Conservation (phyloP, 2,888 invertebrate genomes). For the Trachelus iudaicus region DNA sequence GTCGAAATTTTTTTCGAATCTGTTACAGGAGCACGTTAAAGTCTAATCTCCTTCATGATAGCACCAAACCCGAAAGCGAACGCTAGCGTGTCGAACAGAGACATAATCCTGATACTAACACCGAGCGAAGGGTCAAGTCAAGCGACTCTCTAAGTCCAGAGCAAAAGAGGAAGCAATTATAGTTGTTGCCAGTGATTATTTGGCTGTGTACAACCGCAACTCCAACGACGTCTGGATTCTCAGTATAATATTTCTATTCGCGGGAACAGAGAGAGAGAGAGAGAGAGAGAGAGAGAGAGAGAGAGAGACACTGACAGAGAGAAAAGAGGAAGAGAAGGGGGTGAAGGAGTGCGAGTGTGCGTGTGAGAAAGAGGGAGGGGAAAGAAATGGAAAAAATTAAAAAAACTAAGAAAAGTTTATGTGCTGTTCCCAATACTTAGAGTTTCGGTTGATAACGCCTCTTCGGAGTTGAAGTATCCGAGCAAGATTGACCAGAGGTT, state of each 20-base stretch:
- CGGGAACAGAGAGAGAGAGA: too few species aligned
- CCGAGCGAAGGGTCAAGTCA: constrained; percentile 42
- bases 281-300: too few species aligned
- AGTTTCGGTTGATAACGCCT: constrained; percentile 48
- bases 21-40: constrained; percentile 63
- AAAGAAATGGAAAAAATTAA: constrained; percentile 5
- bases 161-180: constrained; percentile 36
- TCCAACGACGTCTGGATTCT: too few species aligned
- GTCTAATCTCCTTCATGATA: constrained; percentile 51
- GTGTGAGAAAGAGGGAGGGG: constrained; percentile 5
- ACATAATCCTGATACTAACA: constrained; percentile 17
- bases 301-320: too few species aligned
- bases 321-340: too few species aligned
- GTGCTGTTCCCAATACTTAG: constrained; percentile 41
- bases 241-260: too few species aligned
- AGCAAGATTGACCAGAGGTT: constrained; percentile 34
- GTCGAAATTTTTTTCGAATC: constrained; percentile 37
- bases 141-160: constrained; percentile 49
- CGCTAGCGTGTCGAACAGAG: constrained; percentile 38
- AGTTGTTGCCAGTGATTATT: constrained; percentile 14
- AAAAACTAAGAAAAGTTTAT: constrained; percentile 24
- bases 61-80: constrained; percentile 55
- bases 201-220: background rate
- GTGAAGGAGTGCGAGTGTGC: background rate
- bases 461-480: constrained; percentile 38